Evolutionary conservation across 1,140 invertebrate species (phyloP).

Genomic region (Amyelois transitella): DNA sequence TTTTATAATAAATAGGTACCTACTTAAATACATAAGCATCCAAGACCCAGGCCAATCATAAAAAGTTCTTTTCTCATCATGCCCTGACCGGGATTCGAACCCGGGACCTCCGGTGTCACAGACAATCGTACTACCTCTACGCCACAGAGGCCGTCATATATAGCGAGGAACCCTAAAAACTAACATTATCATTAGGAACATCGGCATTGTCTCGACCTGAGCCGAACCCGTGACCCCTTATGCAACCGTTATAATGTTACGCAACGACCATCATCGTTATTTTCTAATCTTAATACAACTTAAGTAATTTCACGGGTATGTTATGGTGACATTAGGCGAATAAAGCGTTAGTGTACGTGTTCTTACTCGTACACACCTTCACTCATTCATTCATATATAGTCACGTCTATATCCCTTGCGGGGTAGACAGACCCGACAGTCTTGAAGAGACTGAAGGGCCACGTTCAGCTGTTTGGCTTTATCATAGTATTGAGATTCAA

Average conservation of each 20-base stretch:
- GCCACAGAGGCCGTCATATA: not conserved
- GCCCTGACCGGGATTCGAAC: no score
- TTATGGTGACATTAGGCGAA: not conserved
- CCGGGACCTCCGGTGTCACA: no score
- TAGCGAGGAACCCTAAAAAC: not conserved
- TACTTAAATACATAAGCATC: no score
- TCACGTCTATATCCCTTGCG: no score
- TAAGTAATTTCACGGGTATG: not conserved
- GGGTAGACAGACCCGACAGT: no score
- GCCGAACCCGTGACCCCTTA: conserved; percentile 2
- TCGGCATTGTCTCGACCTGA: conserved; percentile 5
- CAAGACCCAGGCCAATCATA: no score
- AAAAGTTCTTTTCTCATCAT: no score
- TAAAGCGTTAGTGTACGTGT: not conserved
- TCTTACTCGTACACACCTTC: not conserved
- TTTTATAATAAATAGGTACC: no score
- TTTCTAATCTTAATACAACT: not conserved
- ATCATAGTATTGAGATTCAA: no score
- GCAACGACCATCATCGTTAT: not conserved
- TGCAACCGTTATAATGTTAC: not conserved
- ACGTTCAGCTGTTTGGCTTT: no score
- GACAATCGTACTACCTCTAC: not conserved
- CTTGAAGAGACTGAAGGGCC: no score
- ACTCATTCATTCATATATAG: no score
- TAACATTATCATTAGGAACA: not conserved